Percentiles rank a stretch among this genome's conserved stretches.
These are phyloP conservation scores for Microcebus ravelobensis DNA, from an alignment of 2,113 vertebrate genomes.

Conservation along the genomic window DNA sequence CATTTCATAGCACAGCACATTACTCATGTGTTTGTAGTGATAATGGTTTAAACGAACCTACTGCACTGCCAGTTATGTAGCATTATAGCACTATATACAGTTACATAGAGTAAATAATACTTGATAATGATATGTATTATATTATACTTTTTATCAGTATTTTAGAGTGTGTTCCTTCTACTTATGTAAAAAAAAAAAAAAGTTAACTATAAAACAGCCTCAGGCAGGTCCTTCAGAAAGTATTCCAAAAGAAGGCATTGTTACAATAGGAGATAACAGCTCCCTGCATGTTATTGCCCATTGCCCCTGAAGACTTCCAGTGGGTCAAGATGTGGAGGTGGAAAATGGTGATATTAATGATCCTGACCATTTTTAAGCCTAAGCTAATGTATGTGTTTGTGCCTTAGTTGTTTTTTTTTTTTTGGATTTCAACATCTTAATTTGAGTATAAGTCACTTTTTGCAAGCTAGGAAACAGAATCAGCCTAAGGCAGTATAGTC, in stretches of 20 bases:
- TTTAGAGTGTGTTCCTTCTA: not conserved
- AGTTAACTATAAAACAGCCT: not conserved
- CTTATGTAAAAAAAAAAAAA: not conserved
- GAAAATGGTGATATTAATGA: not conserved
- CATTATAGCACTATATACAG: not conserved
- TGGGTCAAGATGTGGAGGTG: not conserved
- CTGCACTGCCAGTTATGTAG: not conserved
- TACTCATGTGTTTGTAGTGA: not conserved
- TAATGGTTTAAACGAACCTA: not conserved
- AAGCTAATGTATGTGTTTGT: not conserved
- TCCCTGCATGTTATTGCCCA: not conserved
- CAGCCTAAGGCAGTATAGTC: not conserved
- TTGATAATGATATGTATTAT: not conserved
- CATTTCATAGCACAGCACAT: not conserved
- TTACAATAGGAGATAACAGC: not conserved
- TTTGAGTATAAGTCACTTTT: constrained; percentile 35
- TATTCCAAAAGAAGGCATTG: not conserved
- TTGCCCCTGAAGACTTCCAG: not conserved
- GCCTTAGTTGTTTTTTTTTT: not conserved
- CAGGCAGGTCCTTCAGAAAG: not conserved
- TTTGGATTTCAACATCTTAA: constrained; percentile 63
- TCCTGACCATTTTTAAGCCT: not conserved
- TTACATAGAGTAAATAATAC: not conserved
- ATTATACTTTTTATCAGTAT: not conserved
- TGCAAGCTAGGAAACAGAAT: constrained; percentile 57